Percentiles rank a stretch among this genome's conserved stretches.
Evolutionary conservation across 2,113 vertebrate species (phyloP).

Genomic region (Hoplias malabaricus): DNA sequence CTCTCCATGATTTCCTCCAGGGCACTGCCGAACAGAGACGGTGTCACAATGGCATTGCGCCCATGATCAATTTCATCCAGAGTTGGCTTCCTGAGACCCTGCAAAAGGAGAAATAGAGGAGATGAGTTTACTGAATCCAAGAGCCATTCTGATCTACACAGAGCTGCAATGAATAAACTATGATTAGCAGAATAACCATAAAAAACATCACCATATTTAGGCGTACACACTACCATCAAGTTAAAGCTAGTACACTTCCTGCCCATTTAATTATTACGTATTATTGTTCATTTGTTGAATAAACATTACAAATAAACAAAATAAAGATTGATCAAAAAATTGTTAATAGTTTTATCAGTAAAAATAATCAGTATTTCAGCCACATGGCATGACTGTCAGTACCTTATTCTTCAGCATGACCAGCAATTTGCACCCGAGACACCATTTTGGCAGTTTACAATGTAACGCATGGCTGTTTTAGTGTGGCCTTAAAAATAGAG

Average conservation of each 20-base stretch:
- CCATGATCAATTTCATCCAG: constrained; percentile 76
- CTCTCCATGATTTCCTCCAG: constrained; percentile 81
- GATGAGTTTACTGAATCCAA: not conserved
- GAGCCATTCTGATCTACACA: not conserved
- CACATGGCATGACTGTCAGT: not conserved
- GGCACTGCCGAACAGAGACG: constrained; percentile 78
- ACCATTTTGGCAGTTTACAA: not conserved
- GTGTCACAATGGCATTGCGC: constrained; percentile 73
- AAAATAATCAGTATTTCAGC: not conserved
- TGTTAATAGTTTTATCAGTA: not conserved
- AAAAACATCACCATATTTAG: too few relatives aligned
- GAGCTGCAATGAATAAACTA: too few relatives aligned
- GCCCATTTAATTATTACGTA: too few relatives aligned
- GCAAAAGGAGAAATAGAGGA: not conserved
- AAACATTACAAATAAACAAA: too few relatives aligned
- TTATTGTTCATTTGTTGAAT: too few relatives aligned
- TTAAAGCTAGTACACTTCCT: too few relatives aligned
- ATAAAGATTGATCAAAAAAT: not conserved
- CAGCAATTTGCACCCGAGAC: not conserved
- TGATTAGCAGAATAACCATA: too few relatives aligned
- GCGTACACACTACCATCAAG: too few relatives aligned
- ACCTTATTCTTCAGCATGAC: not conserved
- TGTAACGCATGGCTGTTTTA: not conserved
- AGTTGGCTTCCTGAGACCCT: constrained; percentile 79
- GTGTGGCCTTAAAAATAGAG: constrained; percentile 35